Percentiles rank a stretch among this genome's conserved stretches.
Evolutionary conservation across 2,797 vertebrate genomes (phyloP).

Genomic region (Novumbra hubbsi): DNA sequence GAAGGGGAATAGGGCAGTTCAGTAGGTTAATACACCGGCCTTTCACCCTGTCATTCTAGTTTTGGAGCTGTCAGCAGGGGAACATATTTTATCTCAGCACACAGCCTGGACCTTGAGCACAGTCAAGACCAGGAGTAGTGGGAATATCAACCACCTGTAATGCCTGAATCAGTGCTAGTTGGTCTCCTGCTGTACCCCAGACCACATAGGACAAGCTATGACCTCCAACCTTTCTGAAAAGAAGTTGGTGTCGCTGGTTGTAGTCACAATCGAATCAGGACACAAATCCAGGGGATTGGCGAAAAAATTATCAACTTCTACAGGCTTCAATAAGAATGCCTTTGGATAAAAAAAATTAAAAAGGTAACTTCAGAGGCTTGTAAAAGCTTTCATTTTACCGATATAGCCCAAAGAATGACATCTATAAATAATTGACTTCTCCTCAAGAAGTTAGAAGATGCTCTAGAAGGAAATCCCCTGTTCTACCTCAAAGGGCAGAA

Average conservation of each 20-base stretch:
- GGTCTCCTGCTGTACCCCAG: neutral
- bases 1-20: constrained; percentile 67
- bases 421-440: constrained; percentile 74
- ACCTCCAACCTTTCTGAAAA: constrained; percentile 22
- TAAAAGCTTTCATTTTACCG: constrained; percentile 76
- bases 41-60: constrained; percentile 82
- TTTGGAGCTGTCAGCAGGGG: constrained; percentile 76
- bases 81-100: constrained; percentile 69
- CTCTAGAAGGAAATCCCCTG: constrained; percentile 20
- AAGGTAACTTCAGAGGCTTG: constrained; percentile 68
- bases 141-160: constrained; percentile 38
- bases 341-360: constrained; percentile 79
- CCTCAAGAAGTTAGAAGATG: constrained; percentile 61
- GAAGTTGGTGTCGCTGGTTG: constrained; percentile 43
- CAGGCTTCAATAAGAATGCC: constrained; percentile 79
- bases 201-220: neutral
- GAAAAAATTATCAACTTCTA: constrained; percentile 68
- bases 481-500: constrained; percentile 23
- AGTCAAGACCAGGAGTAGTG: constrained; percentile 37
- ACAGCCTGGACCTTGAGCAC: constrained; percentile 43
- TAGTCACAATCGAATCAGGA: constrained; percentile 47
- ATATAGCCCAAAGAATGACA: constrained; percentile 64
- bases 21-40: constrained; percentile 84
- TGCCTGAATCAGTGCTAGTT: constrained; percentile 1
- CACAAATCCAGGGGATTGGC: constrained; percentile 62